phyloP scores from a whole-genome alignment of 64 coral and sea anemone species.

The Cladopsammia gracilis region DNA sequence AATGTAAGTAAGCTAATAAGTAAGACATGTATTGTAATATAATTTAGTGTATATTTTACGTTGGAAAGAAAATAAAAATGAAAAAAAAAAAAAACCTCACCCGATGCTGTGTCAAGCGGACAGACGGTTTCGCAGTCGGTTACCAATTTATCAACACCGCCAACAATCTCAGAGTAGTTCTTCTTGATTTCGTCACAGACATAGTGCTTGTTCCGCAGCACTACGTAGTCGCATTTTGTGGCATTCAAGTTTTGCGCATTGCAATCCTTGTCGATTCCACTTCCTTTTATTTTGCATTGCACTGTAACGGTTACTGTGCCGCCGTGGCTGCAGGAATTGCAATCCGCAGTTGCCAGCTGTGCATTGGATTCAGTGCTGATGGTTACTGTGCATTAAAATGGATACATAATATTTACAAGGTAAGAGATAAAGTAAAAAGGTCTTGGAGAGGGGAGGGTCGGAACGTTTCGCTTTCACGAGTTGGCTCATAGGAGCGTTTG shows the following conservation, averaged over 20 bases:
- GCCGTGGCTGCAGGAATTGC: slow-evolving; percentile 2
- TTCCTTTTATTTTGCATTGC: not conserved
- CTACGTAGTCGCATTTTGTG: slow-evolving; percentile 11
- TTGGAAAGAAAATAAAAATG: too few relatives aligned
- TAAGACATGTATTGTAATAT: too few relatives aligned
- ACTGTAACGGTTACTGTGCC: slow-evolving; percentile 12
- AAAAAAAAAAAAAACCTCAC: too few relatives aligned
- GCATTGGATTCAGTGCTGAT: not conserved
- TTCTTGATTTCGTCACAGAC: not conserved
- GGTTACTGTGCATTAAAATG: slow-evolving; percentile 4
- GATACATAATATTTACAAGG: not conserved
- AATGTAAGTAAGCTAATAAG: too few relatives aligned
- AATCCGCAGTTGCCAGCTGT: not conserved
- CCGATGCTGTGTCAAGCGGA: not conserved
- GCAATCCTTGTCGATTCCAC: not conserved
- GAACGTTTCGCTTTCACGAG: too few relatives aligned
- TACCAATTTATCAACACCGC: not conserved
- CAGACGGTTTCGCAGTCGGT: not conserved
- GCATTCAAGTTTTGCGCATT: not conserved
- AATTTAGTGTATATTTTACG: too few relatives aligned
- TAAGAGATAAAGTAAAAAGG: too few relatives aligned
- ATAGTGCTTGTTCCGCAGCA: not conserved
- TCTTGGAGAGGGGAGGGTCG: too few relatives aligned
- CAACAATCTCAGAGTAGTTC: slow-evolving; percentile 9
- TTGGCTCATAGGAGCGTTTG: too few relatives aligned